Base-by-base conservation (phyloP, 2,113 vertebrate genomes). In the Takifugu bimaculatus region DNA sequence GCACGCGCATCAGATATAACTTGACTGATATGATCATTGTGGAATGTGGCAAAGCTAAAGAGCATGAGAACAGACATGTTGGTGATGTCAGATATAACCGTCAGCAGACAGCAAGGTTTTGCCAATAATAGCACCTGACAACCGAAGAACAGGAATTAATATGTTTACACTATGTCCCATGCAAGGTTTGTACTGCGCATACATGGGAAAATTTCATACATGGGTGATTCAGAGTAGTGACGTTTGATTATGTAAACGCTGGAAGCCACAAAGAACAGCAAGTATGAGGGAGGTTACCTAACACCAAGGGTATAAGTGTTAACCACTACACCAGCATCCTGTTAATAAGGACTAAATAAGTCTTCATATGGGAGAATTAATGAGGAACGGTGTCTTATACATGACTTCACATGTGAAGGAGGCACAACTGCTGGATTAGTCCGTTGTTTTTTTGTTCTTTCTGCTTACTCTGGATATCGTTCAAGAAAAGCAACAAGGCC, bases 11-110 rank as follows among this genome's bases (percentile, higher is more conserved):
- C 45, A 13, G 13, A 47, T n/a, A 14, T 48, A 14, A 48, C 45
- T n/a, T n/a, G 6, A 0, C 45, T 12, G 85, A 91, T 90, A 90
- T 29, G 71, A 91, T 91, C 88, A 60, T 79, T 79, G 79, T 88
- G 89, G 89, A 86, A 92, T 91, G 81, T 77, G 70, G 68, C 68
- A 63, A 66, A 61, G 67, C 68, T 78, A 74, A 72, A 55, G 61
- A 60, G 79, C 70, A 87, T 86, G 76, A 87, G 88, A 90, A 86
- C 86, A 77, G 82, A 81, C 84, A 86, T 43, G 84, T 85, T 83
- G 79, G 62, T 78, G 83, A 87, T 82, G 85, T 83, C 79, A 87
- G 76, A 75, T 42, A 72, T 64, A 73, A 80, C 70, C 77, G 58
- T 13, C 42, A 61, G 67, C 68, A 58, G 50, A 57, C 45, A 57